Evolutionary conservation across 2,888 invertebrate genomes (phyloP).

Genomic region (Pyrocoelia pectoralis): DNA sequence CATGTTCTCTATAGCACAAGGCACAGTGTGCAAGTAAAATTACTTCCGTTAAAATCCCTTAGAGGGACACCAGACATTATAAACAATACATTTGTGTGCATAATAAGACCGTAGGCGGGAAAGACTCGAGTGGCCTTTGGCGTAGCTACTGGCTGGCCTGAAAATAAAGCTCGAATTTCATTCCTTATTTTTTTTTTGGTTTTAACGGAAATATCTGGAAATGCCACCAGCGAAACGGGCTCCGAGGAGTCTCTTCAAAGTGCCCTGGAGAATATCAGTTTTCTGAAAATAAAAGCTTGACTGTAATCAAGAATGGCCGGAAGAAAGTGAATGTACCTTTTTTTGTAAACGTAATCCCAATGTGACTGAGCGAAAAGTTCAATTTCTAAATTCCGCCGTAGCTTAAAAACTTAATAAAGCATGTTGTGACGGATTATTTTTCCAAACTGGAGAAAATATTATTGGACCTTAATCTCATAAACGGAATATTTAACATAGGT

Average conservation of each 20-base stretch:
- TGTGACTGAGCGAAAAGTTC: no score
- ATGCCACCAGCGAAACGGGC: background rate
- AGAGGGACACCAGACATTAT: background rate
- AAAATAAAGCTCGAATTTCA: background rate
- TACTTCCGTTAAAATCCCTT: conserved; percentile 1
- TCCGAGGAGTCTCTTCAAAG: background rate
- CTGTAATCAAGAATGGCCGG: background rate
- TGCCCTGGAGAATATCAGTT: background rate
- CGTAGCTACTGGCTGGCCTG: background rate
- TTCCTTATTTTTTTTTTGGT: background rate
- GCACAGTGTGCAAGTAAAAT: background rate
- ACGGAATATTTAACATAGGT: no score
- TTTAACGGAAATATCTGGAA: conserved; percentile 2
- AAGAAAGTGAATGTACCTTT: no score
- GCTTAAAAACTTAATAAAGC: no score
- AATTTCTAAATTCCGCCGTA: no score
- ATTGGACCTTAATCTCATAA: background rate
- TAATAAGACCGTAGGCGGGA: no score
- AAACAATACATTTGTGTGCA: background rate
- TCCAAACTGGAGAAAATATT: background rate
- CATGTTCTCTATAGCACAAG: background rate
- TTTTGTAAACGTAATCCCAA: no score
- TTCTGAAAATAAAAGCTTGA: background rate
- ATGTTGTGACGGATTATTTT: no score
- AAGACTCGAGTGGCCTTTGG: no score